A percentile compares a stretch with the other conserved stretches of the same genome.
Conservation (phyloP, 2,888 invertebrate genomes). For the Ectobius pallidus region DNA sequence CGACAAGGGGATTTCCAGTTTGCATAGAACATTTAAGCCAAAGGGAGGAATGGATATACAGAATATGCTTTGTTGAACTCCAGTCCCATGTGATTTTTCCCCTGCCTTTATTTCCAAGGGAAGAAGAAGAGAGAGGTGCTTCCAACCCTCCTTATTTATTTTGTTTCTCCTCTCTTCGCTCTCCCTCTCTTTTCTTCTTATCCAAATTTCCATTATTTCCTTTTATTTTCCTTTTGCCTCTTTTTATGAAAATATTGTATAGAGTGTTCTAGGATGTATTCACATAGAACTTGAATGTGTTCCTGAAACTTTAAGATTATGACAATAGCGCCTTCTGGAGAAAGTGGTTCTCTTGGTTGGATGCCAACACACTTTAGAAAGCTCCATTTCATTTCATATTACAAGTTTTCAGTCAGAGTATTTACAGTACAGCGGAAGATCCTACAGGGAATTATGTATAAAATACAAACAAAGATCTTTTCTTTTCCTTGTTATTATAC, state of each 20-base stretch:
- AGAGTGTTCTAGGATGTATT: neutral
- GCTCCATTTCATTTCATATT: neutral
- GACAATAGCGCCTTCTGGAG: neutral
- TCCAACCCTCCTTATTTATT: neutral
- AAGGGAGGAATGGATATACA: neutral
- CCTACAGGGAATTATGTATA: too few relatives aligned
- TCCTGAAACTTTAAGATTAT: neutral
- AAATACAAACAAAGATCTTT: too few relatives aligned
- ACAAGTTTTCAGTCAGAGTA: too few relatives aligned
- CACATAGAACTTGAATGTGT: neutral
- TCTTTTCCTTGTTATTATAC: too few relatives aligned
- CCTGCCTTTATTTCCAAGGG: neutral
- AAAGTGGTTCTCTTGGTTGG: neutral
- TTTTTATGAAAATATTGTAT: neutral
- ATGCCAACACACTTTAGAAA: neutral
- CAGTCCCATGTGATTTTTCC: slow-evolving; percentile 24
- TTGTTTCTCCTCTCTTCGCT: neutral
- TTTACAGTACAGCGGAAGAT: too few relatives aligned
- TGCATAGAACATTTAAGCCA: slow-evolving; percentile 18
- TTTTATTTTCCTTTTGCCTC: neutral
- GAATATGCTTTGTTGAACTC: slow-evolving; percentile 35
- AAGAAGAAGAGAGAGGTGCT: neutral
- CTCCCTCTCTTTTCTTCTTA: too few relatives aligned
- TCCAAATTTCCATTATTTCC: slow-evolving; percentile 23
- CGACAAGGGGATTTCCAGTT: slow-evolving; percentile 8